These are phyloP conservation scores for Pachliopta kotzebuea DNA, from an alignment of 2,888 invertebrate genomes.

Conservation along the genomic window DNA sequence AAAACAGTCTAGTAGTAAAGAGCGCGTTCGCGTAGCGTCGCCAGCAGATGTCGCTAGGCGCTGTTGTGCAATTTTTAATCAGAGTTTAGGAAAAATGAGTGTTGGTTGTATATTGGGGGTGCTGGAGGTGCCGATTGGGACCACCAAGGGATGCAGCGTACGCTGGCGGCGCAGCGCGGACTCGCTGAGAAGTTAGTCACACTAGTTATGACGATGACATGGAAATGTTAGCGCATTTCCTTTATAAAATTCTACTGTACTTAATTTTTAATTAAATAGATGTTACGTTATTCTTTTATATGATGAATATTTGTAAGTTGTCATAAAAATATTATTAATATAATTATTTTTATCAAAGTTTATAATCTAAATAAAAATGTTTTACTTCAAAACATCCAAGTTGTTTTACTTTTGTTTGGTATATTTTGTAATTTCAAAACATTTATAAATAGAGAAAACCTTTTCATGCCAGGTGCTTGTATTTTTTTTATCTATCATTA, in stretches of 20 bases:
- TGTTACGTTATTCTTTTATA: slow-evolving; percentile 81
- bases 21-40: slow-evolving; percentile 47
- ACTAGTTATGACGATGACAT: slow-evolving; percentile 73
- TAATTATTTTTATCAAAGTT: slow-evolving; percentile 82
- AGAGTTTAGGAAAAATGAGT: slow-evolving; percentile 46
- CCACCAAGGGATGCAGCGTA: slow-evolving; percentile 10
- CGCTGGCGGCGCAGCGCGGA: slow-evolving; percentile 34
- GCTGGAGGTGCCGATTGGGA: slow-evolving; percentile 30
- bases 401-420: slow-evolving; percentile 41
- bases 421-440: not conserved
- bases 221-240: slow-evolving; percentile 78
- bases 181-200: slow-evolving; percentile 61
- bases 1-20: slow-evolving; percentile 63
- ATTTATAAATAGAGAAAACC: not conserved
- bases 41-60: slow-evolving; percentile 39
- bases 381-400: slow-evolving; percentile 75
- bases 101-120: slow-evolving; percentile 35
- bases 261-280: slow-evolving; percentile 77
- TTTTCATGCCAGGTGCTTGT: too few relatives aligned
- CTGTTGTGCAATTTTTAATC: slow-evolving; percentile 63
- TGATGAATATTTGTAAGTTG: slow-evolving; percentile 78
- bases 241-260: slow-evolving; percentile 71
- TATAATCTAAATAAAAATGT: slow-evolving; percentile 82
- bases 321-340: slow-evolving; percentile 81
- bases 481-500: not conserved